Conservation (phyloP, 1,140 invertebrate species). For the Whitmania pigra region DNA sequence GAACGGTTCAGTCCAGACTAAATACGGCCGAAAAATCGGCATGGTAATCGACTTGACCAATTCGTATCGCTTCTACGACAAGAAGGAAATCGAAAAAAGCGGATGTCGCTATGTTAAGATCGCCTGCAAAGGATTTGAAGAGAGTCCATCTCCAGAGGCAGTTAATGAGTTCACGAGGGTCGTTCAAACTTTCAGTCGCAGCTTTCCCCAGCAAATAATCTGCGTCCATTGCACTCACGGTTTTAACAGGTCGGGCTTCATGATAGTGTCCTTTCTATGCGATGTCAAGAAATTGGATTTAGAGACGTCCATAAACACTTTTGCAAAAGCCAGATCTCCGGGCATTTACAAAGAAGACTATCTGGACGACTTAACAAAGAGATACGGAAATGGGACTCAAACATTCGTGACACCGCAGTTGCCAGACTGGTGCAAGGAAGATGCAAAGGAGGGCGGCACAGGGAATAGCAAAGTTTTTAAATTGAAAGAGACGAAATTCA, state of each 20-base stretch:
- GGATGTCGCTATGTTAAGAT: slow-evolving; percentile 65
- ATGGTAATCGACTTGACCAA: slow-evolving; percentile 94
- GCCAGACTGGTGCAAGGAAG: slow-evolving; percentile 67
- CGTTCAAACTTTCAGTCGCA: neutral
- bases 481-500: slow-evolving; percentile 37
- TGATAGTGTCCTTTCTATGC: slow-evolving; percentile 71
- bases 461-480: neutral
- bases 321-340: slow-evolving; percentile 42
- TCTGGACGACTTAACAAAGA: slow-evolving; percentile 47
- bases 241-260: slow-evolving; percentile 90
- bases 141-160: neutral
- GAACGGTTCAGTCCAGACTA: neutral
- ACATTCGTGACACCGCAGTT: slow-evolving; percentile 58
- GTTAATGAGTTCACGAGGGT: neutral
- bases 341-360: slow-evolving; percentile 62
- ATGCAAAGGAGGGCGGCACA: too few relatives aligned
- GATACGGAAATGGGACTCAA: slow-evolving; percentile 66
- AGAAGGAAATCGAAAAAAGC: slow-evolving; percentile 59
- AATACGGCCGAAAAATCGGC: slow-evolving; percentile 62
- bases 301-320: neutral
- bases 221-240: slow-evolving; percentile 96
- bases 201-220: slow-evolving; percentile 28
- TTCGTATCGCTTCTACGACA: slow-evolving; percentile 80
- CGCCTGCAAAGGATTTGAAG: slow-evolving; percentile 64
- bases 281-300: slow-evolving; percentile 54